phyloP scores from a whole-genome alignment of 2,113 vertebrate species.

The Calypte anna region DNA sequence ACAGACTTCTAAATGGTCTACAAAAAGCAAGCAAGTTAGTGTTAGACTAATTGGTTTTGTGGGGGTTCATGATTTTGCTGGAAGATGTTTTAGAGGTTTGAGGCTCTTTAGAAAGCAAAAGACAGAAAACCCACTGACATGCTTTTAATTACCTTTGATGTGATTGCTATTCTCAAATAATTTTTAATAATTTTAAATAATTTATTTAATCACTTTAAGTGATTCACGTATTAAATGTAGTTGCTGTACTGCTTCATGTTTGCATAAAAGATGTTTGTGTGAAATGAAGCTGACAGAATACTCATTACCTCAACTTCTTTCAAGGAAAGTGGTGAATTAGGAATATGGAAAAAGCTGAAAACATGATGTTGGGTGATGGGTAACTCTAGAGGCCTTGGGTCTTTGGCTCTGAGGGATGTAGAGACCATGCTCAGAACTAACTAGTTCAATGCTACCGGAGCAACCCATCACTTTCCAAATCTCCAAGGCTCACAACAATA shows the following conservation, averaged over 20 bases:
- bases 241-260: not conserved
- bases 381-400: not conserved
- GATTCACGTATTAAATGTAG: not conserved
- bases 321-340: not conserved
- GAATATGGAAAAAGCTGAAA: not conserved
- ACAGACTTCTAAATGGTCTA: not conserved
- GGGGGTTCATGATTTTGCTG: not conserved
- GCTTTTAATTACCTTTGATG: not conserved
- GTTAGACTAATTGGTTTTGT: not conserved
- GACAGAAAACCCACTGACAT: not conserved
- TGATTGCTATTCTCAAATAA: not conserved
- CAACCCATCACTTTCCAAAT: not conserved
- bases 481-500: not conserved
- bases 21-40: not conserved
- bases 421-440: not conserved
- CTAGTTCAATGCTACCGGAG: fast-evolving
- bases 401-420: not conserved
- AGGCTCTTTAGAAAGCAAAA: not conserved
- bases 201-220: not conserved
- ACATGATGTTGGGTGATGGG: not conserved
- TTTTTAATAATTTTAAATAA: not conserved
- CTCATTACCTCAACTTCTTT: not conserved
- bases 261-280: not conserved
- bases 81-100: not conserved
- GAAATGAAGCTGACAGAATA: not conserved